Conservation (phyloP, 2,797 vertebrate genomes). For the Silurus aristotelis region DNA sequence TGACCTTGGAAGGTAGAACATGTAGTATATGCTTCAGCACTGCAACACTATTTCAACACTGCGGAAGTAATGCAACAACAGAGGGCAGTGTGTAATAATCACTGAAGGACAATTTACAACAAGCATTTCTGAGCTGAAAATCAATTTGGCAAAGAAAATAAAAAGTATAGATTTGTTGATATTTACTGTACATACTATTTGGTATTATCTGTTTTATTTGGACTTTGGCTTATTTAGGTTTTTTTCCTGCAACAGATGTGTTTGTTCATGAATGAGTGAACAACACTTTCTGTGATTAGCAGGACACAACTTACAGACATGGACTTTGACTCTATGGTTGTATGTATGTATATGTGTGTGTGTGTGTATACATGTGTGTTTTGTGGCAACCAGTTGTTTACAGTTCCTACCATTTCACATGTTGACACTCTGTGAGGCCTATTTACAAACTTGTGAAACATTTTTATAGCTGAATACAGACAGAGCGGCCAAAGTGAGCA, state of each 20-base stretch:
- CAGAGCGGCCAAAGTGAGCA: neutral
- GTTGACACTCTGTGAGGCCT: conserved; percentile 16
- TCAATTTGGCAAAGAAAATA: neutral
- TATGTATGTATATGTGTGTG: neutral
- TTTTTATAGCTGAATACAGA: conserved; percentile 10
- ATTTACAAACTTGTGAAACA: conserved; percentile 13
- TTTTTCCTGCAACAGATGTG: too few relatives aligned
- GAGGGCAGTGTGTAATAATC: conserved; percentile 24
- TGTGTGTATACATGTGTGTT: neutral
- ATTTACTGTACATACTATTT: neutral
- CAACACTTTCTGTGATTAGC: conserved; percentile 3
- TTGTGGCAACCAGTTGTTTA: conserved; percentile 13
- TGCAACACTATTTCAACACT: neutral
- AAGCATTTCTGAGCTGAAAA: neutral
- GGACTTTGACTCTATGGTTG: neutral
- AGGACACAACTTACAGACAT: neutral
- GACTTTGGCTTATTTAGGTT: neutral
- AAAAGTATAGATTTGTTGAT: too few relatives aligned
- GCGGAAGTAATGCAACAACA: conserved; percentile 1
- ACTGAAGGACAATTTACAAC: neutral
- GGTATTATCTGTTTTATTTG: neutral
- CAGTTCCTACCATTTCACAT: conserved; percentile 22
- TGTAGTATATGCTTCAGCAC: neutral
- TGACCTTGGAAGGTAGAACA: neutral
- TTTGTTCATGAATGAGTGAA: conserved; percentile 12